Percentiles rank a stretch among this genome's conserved stretches.
Evolutionary conservation across 2,888 invertebrate genomes (phyloP).

Genomic region (Apamea monoglypha): DNA sequence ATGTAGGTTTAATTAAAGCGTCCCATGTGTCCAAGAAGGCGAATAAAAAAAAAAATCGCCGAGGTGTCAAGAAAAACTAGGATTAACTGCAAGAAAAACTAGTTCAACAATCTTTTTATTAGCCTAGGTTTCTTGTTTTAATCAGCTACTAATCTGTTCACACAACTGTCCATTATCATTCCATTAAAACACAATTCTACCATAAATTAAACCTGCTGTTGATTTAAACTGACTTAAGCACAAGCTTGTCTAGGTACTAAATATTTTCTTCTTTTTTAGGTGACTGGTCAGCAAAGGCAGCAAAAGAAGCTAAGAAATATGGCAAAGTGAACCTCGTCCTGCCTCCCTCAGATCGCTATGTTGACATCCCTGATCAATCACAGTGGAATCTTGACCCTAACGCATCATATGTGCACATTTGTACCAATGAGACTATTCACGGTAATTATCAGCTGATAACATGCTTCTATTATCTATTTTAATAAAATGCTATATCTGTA

Average conservation of each 20-base stretch:
- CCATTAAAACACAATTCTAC: not conserved
- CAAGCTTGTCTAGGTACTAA: not conserved
- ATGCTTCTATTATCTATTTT: too few relatives aligned
- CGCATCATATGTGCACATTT: too few relatives aligned
- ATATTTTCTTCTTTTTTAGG: slow-evolving; percentile 87
- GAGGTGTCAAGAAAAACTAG: not conserved
- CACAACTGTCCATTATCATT: not conserved
- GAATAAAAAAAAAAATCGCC: not conserved
- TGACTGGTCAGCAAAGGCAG: slow-evolving; percentile 98
- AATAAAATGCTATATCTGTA: too few relatives aligned
- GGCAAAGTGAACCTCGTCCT: slow-evolving; percentile 96
- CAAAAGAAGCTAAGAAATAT: slow-evolving; percentile 98
- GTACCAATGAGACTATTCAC: too few relatives aligned
- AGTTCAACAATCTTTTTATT: not conserved
- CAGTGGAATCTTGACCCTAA: too few relatives aligned
- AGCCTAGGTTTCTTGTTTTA: not conserved
- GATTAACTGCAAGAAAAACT: not conserved
- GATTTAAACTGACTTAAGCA: not conserved
- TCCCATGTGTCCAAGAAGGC: not conserved
- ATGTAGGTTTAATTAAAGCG: not conserved
- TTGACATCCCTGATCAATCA: too few relatives aligned
- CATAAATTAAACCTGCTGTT: not conserved
- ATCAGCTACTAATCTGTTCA: not conserved
- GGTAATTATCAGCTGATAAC: too few relatives aligned
- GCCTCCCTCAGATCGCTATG: slow-evolving; percentile 93